Conservation (phyloP, 2,888 invertebrate genomes). For the Chrysomela aeneicollis region DNA sequence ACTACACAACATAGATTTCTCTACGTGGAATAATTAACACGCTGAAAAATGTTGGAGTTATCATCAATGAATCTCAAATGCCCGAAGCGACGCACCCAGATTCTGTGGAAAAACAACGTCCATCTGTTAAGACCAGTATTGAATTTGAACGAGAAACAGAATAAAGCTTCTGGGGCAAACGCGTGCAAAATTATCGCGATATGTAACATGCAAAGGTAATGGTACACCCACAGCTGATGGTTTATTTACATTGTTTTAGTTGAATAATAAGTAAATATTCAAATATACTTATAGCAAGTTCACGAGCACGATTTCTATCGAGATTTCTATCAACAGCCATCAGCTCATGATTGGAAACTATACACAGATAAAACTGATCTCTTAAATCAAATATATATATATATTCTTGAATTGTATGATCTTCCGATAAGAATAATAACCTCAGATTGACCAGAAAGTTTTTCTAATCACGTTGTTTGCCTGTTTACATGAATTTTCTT, state of each 20-base stretch:
- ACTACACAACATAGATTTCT: neutral
- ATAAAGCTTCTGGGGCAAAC: constrained; percentile 36
- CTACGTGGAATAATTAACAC: neutral
- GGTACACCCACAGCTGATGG: constrained; percentile 35
- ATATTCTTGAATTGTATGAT: too few species aligned
- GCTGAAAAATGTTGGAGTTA: constrained; percentile 5
- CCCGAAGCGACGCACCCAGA: constrained; percentile 10
- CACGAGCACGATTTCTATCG: constrained; percentile 15
- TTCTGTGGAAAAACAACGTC: constrained; percentile 16
- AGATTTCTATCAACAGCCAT: too few species aligned
- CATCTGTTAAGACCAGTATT: constrained; percentile 9
- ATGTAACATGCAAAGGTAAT: constrained; percentile 47
- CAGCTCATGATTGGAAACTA: neutral
- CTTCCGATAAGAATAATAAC: too few species aligned
- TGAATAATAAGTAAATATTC: constrained; percentile 27
- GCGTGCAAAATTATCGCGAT: constrained; percentile 50
- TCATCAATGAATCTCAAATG: constrained; percentile 5
- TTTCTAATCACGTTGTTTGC: too few species aligned
- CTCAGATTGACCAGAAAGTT: too few species aligned
- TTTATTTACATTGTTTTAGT: constrained; percentile 29
- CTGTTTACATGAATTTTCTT: too few species aligned
- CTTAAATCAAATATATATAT: too few species aligned
- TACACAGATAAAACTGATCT: too few species aligned
- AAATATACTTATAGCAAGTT: constrained; percentile 25
- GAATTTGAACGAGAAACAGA: constrained; percentile 12